Conservation (phyloP, 2,113 vertebrate species). For the Crypturellus undulatus region DNA sequence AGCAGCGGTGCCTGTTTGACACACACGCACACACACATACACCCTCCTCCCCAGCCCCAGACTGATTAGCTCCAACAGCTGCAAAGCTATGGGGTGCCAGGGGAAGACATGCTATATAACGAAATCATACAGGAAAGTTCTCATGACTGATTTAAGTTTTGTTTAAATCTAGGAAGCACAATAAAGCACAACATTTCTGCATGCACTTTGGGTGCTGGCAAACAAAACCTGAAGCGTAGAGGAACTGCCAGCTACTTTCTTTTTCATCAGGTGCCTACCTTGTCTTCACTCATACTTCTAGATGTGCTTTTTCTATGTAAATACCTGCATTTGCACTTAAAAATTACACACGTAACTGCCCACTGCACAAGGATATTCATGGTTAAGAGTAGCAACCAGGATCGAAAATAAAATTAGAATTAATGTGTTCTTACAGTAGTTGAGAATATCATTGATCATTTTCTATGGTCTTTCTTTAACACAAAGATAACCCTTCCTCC, state of each 20-base stretch:
- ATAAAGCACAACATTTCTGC: background rate
- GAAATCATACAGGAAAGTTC: background rate
- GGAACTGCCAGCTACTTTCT: background rate
- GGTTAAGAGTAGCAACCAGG: background rate
- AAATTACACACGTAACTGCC: background rate
- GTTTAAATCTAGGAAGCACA: background rate
- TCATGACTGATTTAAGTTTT: background rate
- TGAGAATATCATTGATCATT: background rate
- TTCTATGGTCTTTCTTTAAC: rapidly evolving
- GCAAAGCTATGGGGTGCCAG: background rate
- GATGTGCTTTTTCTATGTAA: background rate
- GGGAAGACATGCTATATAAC: background rate
- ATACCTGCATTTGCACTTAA: background rate
- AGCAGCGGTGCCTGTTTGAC: no score
- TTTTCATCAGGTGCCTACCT: background rate
- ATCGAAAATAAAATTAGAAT: background rate
- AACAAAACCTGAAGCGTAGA: background rate
- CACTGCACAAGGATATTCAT: background rate
- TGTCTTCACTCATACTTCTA: background rate
- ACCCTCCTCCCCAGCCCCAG: rapidly evolving
- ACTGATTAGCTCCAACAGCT: background rate
- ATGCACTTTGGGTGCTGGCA: background rate
- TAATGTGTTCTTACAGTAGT: background rate
- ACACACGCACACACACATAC: background rate
- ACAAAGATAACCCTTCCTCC: background rate